A percentile compares a stretch with the other conserved stretches of the same genome.
phyloP scores from a whole-genome alignment of 2,797 vertebrate species.

The Pangasius krempfi region DNA sequence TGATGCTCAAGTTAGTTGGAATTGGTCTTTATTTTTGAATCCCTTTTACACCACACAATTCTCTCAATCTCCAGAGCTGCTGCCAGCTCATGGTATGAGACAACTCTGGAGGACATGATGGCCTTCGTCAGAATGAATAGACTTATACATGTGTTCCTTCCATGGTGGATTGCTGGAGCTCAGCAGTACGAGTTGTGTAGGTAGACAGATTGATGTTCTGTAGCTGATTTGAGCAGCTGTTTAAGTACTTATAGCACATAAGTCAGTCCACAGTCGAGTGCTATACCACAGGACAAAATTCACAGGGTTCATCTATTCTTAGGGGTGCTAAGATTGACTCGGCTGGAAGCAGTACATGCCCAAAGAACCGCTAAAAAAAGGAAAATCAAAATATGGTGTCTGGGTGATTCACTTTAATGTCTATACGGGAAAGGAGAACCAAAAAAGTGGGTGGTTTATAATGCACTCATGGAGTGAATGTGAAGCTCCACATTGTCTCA shows the following conservation, averaged over 20 bases:
- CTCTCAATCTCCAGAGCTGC: neutral
- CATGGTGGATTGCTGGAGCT: neutral
- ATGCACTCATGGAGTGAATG: neutral
- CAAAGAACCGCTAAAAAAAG: neutral
- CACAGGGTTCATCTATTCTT: neutral
- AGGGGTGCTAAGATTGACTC: neutral
- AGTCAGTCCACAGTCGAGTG: neutral
- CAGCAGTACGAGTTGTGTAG: neutral
- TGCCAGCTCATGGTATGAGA: neutral
- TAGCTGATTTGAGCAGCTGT: neutral
- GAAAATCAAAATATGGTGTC: neutral
- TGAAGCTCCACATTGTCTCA: constrained; percentile 8
- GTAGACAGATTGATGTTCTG: neutral
- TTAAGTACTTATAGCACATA: neutral
- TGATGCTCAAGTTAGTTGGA: neutral
- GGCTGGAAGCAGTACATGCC: neutral
- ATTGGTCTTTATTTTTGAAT: neutral
- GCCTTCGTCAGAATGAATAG: neutral
- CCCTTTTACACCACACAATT: neutral
- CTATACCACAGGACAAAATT: neutral
- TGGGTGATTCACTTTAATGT: neutral
- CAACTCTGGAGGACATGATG: neutral
- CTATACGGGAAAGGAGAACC: neutral
- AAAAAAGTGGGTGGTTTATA: constrained; percentile 7
- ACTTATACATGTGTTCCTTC: neutral